These are phyloP conservation scores for Micromussa lordhowensis DNA, from an alignment of 92 coral and sea anemone species.

Conservation along the genomic window DNA sequence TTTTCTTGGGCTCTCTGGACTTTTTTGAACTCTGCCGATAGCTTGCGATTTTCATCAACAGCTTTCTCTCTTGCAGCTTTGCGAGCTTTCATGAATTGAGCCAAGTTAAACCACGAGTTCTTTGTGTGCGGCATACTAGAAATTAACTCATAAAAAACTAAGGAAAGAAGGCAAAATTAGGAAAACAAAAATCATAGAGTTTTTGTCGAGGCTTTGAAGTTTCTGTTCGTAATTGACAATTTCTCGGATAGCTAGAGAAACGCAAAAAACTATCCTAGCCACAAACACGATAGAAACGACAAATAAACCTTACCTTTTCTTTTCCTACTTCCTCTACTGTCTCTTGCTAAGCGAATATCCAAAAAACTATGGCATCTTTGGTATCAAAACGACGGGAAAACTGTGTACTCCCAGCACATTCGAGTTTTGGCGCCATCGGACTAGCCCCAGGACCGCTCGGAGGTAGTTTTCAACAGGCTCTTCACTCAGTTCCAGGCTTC, in stretches of 20 bases:
- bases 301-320: conserved; percentile 17
- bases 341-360: conserved; percentile 12
- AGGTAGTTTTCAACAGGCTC: conserved; percentile 22
- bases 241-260: conserved; percentile 23
- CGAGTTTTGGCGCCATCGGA: conserved; percentile 27
- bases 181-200: conserved; percentile 42
- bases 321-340: conserved; percentile 16
- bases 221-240: conserved; percentile 8
- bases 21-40: conserved; percentile 18
- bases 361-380: conserved; percentile 15
- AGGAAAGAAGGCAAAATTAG: conserved; percentile 8
- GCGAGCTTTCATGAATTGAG: conserved; percentile 35
- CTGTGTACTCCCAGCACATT: conserved; percentile 13
- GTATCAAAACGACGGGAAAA: conserved; percentile 42
- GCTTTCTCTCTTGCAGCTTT: conserved; percentile 11
- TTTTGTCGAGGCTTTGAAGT: conserved; percentile 32
- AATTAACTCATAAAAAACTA: conserved; percentile 25
- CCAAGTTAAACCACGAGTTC: conserved; percentile 45
- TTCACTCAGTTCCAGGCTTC: conserved; percentile 31
- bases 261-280: too few relatives aligned
- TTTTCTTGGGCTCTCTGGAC: neutral
- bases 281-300: too few relatives aligned
- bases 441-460: conserved; percentile 28
- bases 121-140: conserved; percentile 45
- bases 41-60: conserved; percentile 18